Evolutionary conservation across 2,888 invertebrate genomes (phyloP), one percentile per base, ranked within the genome.

Genomic region (Papilio demoleus): DNA sequence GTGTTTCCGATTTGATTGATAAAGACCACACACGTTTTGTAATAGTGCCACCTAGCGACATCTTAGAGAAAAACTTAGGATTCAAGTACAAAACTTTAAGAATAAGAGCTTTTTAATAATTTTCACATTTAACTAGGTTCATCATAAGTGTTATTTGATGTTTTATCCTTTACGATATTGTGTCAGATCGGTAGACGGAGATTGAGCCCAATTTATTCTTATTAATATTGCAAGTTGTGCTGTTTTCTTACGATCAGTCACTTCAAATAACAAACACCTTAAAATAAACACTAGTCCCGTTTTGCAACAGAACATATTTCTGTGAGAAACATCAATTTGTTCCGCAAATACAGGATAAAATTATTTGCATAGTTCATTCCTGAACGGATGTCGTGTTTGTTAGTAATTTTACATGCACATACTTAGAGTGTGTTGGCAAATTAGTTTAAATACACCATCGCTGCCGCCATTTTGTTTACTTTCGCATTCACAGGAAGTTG

Each of bases 341-440:
- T 36, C 11, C 27, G 58, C 58, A 63, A 59, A 64, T 24, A 59
- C 58, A 45, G 47, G 34, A 34, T 36, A 19, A 31, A 5, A 17
- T 36, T 68, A 47, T 68, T 68, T 68, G 19, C 27, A 47, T 19
- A 64, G 59, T 22, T 59, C 53, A 59, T 63, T 47, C 38, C 68
- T 42, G 36, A 63, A 59, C 64, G 68, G 68, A 68, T 47, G 68
- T 47, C 36, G 53, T 62, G 62, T 67, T 62, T 62, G 56, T 45
- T 45, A 24, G 34, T 45, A 62, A 42, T 62, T 56, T 62, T 62
- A 58, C 58, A 42, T 24, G 58, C n/a, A n/a, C n/a, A n/a, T 34
- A 63, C 67, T 68, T 63, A 63, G 56, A 42, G 42, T 31, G 22
- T n/a, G 56, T 34, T 34, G 50, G 36, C 36, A 24, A 65, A 65